Evolutionary conservation across 2,797 vertebrate species (phyloP), one percentile per base, ranked within the genome.

Genomic region (Coregonus suidteri): DNA sequence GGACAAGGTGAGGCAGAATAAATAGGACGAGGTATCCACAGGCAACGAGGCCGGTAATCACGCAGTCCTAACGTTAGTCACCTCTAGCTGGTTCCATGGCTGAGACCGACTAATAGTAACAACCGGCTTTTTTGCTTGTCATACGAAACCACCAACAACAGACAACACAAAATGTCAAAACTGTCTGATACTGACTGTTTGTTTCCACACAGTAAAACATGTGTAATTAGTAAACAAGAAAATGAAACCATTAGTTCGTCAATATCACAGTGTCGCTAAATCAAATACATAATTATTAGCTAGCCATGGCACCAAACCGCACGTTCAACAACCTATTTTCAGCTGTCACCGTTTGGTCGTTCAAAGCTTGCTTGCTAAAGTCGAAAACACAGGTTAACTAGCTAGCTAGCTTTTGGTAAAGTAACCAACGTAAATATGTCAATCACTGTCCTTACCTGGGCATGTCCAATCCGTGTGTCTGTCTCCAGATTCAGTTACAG

Each of bases 381-480:
- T 47, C 41, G 9, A 47, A 47, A 47, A 47, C 41, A 47, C 41
- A 13, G 41, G 41, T 47, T 47, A 47, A 47, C 41, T 6, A 41
- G 41, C 41, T 41, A 41, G 41, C 41, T 30, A 25, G 59, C 59
- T 64, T 25, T 64, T 25, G 34, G 16, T 25, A 51, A 47, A 59
- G 77, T 75, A 65, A 54, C 18, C 31, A 53, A 35, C 4, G 34
- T 35, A 77, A 6, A 65, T 4, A 53, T 37, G 20, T 56, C 30
- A 52, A 35, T 35, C 6, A 11, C 18, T 30, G 5, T 18, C 16
- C 3, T 5, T 88, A 94, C 92, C 93, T 93, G 87, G 71, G 89
- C 93, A 93, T 93, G 88, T 92, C 91, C 88, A 85, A 81, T 3
- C 80, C 79, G 54, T 73, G 76, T 68, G 1, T 79, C 77, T 67